These are phyloP conservation scores for Drosophila rufa DNA, from an alignment of 1,140 invertebrate species.

Conservation along the genomic window DNA sequence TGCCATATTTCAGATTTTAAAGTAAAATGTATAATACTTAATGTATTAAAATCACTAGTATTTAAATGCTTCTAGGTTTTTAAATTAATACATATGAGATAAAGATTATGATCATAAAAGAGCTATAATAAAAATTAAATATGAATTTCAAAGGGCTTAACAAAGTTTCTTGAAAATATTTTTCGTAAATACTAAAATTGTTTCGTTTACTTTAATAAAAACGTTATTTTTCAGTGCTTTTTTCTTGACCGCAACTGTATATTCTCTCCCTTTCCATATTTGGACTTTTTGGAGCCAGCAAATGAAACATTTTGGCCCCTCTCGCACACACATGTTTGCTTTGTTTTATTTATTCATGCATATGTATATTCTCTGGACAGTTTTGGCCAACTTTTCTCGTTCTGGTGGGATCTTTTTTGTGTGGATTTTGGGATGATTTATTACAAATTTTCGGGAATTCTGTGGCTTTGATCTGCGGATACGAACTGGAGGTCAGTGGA, in stretches of 20 bases:
- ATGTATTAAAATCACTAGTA: too few relatives aligned
- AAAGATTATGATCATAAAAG: too few relatives aligned
- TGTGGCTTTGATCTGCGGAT: not conserved
- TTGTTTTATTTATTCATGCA: slow-evolving; percentile 8
- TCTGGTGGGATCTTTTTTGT: slow-evolving; percentile 16
- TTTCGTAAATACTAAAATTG: not conserved
- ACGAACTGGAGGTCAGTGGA: not conserved
- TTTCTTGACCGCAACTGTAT: slow-evolving; percentile 2
- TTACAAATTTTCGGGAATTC: slow-evolving; percentile 1
- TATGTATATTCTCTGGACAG: slow-evolving; percentile 25
- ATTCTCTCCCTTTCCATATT: not conserved
- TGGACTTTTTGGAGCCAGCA: slow-evolving; percentile 19
- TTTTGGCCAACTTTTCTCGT: slow-evolving; percentile 33
- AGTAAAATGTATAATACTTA: too few relatives aligned
- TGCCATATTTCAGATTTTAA: not conserved
- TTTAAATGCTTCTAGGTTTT: too few relatives aligned
- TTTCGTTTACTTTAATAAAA: too few relatives aligned
- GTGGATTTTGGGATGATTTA: slow-evolving; percentile 27
- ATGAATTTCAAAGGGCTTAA: too few relatives aligned
- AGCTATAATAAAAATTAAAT: too few relatives aligned
- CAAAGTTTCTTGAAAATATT: not conserved
- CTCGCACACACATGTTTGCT: slow-evolving; percentile 1
- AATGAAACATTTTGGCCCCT: slow-evolving; percentile 13
- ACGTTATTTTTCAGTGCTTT: not conserved
- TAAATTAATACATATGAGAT: too few relatives aligned